Percentiles rank a stretch among this genome's conserved stretches.
These are phyloP conservation scores for Eurytoma californica DNA, from an alignment of 2,888 invertebrate genomes.

Conservation along the genomic window DNA sequence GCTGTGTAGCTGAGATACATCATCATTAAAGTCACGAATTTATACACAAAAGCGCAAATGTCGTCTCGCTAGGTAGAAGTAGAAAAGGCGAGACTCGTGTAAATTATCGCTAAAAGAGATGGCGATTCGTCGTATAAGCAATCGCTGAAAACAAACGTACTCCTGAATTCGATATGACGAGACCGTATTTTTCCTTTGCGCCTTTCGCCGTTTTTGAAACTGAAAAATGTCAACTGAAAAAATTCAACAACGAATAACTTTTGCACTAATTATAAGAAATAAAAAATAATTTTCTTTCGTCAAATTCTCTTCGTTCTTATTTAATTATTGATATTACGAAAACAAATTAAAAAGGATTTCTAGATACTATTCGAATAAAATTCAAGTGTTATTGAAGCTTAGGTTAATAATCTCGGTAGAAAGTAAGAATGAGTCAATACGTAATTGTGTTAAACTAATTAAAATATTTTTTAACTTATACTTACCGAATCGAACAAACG, in stretches of 20 bases:
- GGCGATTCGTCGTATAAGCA: conserved; percentile 1
- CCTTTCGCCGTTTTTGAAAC: conserved; percentile 24
- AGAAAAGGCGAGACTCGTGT: conserved; percentile 14
- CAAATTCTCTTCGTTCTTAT: neutral
- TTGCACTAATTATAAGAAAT: conserved; percentile 26
- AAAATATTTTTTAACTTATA: neutral
- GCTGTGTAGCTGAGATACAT: conserved; percentile 19
- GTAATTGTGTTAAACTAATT: conserved; percentile 15
- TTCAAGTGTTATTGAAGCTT: conserved; percentile 8
- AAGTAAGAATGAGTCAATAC: conserved; percentile 12
- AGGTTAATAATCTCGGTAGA: conserved; percentile 1
- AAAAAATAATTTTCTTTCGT: conserved; percentile 5
- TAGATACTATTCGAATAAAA: conserved; percentile 14
- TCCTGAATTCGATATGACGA: conserved; percentile 48
- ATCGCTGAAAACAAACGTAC: conserved; percentile 19
- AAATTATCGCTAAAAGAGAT: conserved; percentile 16
- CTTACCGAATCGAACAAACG: conserved; percentile 14
- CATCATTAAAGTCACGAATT: conserved; percentile 33
- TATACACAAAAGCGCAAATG: conserved; percentile 34
- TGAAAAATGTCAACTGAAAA: neutral
- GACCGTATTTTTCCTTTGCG: conserved; percentile 33
- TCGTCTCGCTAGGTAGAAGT: conserved; percentile 30
- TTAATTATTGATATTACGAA: neutral
- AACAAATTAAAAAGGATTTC: neutral
- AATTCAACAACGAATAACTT: conserved; percentile 48